These are phyloP conservation scores for Drosophila percnosoma DNA, from an alignment of 2,888 invertebrate species.

Conservation along the genomic window DNA sequence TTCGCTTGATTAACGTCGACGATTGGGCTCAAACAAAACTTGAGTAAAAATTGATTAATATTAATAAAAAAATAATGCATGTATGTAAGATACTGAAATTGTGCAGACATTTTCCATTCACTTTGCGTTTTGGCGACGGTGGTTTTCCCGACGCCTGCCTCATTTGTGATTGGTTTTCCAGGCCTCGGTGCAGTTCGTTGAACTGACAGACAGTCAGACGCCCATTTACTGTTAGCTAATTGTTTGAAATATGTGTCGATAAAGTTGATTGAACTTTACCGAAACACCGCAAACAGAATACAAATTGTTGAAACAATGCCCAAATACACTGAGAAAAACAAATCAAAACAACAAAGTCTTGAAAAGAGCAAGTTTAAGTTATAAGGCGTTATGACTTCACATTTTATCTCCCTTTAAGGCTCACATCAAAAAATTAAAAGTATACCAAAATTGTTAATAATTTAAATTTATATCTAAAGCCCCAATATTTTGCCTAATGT, in stretches of 20 bases:
- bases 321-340: background rate
- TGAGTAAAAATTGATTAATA: slow-evolving; percentile 32
- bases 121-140: slow-evolving; percentile 70
- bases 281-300: slow-evolving; percentile 56
- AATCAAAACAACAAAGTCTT: too few species aligned
- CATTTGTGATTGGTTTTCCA: slow-evolving; percentile 58
- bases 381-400: background rate
- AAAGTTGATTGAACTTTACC: slow-evolving; percentile 65
- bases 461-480: background rate
- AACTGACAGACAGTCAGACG: slow-evolving; percentile 31
- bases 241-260: slow-evolving; percentile 51
- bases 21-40: slow-evolving; percentile 21
- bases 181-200: slow-evolving; percentile 42
- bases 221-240: slow-evolving; percentile 60
- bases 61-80: slow-evolving; percentile 34
- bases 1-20: slow-evolving; percentile 64
- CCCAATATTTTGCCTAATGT: background rate
- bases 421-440: background rate
- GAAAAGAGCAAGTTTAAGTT: background rate
- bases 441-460: background rate
- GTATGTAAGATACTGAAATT: slow-evolving; percentile 39
- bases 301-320: slow-evolving; percentile 27
- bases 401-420: background rate
- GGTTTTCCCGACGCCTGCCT: slow-evolving; percentile 65
- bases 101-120: slow-evolving; percentile 76